Percentiles rank a stretch among this genome's conserved stretches.
phyloP scores from a whole-genome alignment of 2,888 invertebrate genomes.

The Melieria picta region DNA sequence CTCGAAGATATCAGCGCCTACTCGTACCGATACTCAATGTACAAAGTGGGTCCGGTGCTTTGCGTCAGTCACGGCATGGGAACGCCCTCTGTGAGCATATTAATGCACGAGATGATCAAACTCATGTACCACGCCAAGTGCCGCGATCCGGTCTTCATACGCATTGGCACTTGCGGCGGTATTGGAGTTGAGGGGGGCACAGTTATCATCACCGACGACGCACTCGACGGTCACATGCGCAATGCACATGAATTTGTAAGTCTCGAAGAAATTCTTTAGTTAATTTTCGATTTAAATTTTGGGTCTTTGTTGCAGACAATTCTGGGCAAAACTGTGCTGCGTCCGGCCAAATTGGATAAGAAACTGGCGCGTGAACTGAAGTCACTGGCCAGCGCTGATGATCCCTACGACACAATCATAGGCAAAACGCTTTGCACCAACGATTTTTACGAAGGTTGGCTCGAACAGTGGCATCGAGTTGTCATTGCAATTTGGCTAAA shows the following conservation, averaged over 20 bases:
- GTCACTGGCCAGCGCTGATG: constrained; percentile 76
- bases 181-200: constrained; percentile 93
- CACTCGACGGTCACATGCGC: constrained; percentile 86
- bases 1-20: constrained; percentile 89
- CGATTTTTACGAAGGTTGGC: constrained; percentile 94
- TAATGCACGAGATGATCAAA: constrained; percentile 96
- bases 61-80: constrained; percentile 91
- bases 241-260: constrained; percentile 86
- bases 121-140: constrained; percentile 92
- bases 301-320: constrained; percentile 72
- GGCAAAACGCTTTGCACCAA: constrained; percentile 97
- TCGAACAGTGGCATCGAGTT: no score
- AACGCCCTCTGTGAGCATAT: constrained; percentile 92
- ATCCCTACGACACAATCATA: constrained; percentile 85
- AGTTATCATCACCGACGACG: constrained; percentile 92
- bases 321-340: constrained; percentile 81
- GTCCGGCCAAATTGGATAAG: constrained; percentile 86
- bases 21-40: constrained; percentile 94
- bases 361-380: constrained; percentile 83
- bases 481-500: constrained; percentile 2
- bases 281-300: background rate
- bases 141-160: constrained; percentile 89
- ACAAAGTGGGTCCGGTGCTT: constrained; percentile 73
- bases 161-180: constrained; percentile 94
- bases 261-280: background rate